phyloP scores from a whole-genome alignment of 2,888 invertebrate species.

The Sarcophaga variegata region DNA sequence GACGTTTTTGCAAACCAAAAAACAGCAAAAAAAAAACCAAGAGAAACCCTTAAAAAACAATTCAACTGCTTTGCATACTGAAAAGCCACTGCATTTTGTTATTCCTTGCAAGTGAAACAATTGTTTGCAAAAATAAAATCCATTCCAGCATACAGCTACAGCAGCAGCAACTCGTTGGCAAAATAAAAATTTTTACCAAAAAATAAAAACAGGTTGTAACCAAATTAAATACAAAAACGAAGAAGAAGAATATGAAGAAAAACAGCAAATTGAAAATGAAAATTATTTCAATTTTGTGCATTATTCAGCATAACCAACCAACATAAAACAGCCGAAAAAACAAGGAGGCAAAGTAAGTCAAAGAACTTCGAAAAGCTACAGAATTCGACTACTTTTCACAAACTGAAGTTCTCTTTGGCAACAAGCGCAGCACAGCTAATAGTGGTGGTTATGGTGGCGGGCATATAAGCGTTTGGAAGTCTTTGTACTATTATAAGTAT shows the following conservation, averaged over 20 bases:
- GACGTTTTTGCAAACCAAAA: constrained; percentile 52
- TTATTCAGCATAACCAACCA: constrained; percentile 71
- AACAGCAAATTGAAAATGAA: constrained; percentile 52
- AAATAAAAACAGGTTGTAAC: constrained; percentile 70
- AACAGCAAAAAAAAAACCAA: background rate
- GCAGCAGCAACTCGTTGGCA: background rate
- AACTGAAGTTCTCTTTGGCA: constrained; percentile 25
- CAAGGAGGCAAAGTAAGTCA: constrained; percentile 47
- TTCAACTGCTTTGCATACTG: constrained; percentile 47
- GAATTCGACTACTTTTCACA: constrained; percentile 41
- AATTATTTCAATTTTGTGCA: constrained; percentile 80
- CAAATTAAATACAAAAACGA: constrained; percentile 72
- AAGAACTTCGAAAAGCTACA: constrained; percentile 55
- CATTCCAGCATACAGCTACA: constrained; percentile 19
- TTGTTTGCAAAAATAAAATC: constrained; percentile 12
- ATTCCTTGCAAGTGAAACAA: constrained; percentile 11
- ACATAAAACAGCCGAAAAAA: constrained; percentile 29
- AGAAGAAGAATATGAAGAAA: no score
- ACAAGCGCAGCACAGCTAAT: background rate
- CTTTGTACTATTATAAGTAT: constrained; percentile 15
- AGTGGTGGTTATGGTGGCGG: constrained; percentile 34
- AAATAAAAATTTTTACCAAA: constrained; percentile 17
- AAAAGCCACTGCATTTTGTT: constrained; percentile 42
- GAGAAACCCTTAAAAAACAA: constrained; percentile 9
- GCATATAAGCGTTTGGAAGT: constrained; percentile 31